phyloP scores from a whole-genome alignment of 2,888 invertebrate species.

The Netelia melanura region DNA sequence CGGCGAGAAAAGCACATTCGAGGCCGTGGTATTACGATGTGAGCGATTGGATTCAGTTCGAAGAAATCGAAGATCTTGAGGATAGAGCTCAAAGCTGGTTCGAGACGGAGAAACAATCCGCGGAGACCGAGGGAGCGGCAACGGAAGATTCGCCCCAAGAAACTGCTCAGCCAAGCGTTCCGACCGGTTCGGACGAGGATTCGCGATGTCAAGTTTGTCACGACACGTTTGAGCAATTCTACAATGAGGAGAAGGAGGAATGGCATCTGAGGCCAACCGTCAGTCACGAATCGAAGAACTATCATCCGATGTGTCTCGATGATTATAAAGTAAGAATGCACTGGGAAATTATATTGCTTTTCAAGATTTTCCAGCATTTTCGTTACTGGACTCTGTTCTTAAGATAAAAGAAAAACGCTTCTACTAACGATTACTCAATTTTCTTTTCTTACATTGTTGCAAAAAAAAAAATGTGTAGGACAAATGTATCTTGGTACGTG shows the following conservation, averaged over 20 bases:
- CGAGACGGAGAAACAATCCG: conserved; percentile 89
- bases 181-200: conserved; percentile 89
- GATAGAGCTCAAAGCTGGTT: conserved; percentile 96
- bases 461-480: conserved; percentile 75
- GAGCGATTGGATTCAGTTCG: conserved; percentile 97
- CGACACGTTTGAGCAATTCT: conserved; percentile 97
- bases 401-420: conserved; percentile 47
- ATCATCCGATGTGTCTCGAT: conserved; percentile 96
- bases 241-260: conserved; percentile 98
- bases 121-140: conserved; percentile 86
- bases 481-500: conserved; percentile 81
- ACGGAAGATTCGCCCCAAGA: conserved; percentile 87
- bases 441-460: conserved; percentile 66
- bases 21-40: conserved; percentile 96
- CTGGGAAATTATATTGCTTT: not conserved
- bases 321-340: conserved; percentile 90
- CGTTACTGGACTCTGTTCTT: conserved; percentile 6
- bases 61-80: conserved; percentile 96
- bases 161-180: conserved; percentile 89
- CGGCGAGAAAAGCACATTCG: conserved; percentile 92
- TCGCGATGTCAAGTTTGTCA: conserved; percentile 95
- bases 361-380: conserved; percentile 39
- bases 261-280: conserved; percentile 97
- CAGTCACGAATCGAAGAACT: conserved; percentile 90
- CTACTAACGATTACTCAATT: conserved; percentile 60